Evolutionary conservation across 2,797 vertebrate species (phyloP).

Genomic region (Euthynnus affinis): DNA sequence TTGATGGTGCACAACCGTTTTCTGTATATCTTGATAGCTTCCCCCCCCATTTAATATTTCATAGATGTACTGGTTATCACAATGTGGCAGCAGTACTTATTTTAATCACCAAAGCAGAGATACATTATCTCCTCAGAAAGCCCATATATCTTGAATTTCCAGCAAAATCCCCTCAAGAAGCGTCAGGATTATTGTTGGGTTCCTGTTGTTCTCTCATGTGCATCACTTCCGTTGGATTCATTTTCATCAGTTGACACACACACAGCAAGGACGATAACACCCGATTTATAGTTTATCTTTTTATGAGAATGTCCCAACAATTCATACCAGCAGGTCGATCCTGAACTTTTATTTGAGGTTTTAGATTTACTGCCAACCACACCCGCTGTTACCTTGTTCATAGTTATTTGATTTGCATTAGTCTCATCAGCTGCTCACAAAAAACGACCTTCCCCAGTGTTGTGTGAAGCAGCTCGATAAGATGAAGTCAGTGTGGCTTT

Average conservation of each 20-base stretch:
- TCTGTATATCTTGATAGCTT: slow-evolving; percentile 13
- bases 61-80: slow-evolving; percentile 47
- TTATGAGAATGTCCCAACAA: slow-evolving; percentile 40
- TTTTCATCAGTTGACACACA: slow-evolving; percentile 47
- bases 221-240: slow-evolving; percentile 64
- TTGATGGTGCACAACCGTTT: slow-evolving; percentile 11
- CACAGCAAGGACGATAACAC: slow-evolving; percentile 48
- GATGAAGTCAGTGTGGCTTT: slow-evolving; percentile 33
- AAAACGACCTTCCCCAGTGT: slow-evolving; percentile 2
- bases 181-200: slow-evolving; percentile 57
- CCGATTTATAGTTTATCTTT: slow-evolving; percentile 46
- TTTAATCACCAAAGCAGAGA: slow-evolving; percentile 48
- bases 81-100: slow-evolving; percentile 47
- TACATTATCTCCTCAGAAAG: slow-evolving; percentile 59
- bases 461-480: slow-evolving; percentile 30
- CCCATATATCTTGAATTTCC: slow-evolving; percentile 49
- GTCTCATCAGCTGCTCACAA: slow-evolving; percentile 34
- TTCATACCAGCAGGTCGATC: slow-evolving; percentile 7
- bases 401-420: slow-evolving; percentile 34
- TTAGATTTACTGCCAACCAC: neutral
- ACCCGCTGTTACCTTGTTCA: slow-evolving; percentile 31
- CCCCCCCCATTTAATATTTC: slow-evolving; percentile 10
- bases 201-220: slow-evolving; percentile 39
- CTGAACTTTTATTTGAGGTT: slow-evolving; percentile 33
- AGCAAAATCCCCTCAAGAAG: slow-evolving; percentile 67